A percentile compares a stretch with the other conserved stretches of the same genome.
Evolutionary conservation across 1,140 invertebrate genomes (phyloP).

Genomic region (Eueides isabella): DNA sequence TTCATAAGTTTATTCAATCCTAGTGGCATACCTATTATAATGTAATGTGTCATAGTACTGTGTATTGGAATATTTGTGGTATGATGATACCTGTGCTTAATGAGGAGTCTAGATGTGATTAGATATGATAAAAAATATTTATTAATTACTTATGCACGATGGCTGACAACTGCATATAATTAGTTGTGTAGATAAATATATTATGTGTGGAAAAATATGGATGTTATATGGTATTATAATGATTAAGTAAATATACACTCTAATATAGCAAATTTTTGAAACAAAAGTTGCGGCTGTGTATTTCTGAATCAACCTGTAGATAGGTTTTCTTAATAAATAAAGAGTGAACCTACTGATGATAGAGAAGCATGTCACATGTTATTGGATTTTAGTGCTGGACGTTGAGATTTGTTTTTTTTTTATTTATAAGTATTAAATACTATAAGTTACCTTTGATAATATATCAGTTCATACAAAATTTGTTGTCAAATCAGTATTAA

Average conservation of each 20-base stretch:
- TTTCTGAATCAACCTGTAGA: conserved; percentile 60
- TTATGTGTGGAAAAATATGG: conserved; percentile 39
- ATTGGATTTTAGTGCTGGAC: conserved; percentile 25
- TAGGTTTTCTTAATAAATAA: conserved; percentile 46
- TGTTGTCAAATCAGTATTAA: neutral
- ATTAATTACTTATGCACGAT: conserved; percentile 55
- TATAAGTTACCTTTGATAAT: neutral
- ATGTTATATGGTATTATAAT: conserved; percentile 43
- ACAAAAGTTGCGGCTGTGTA: conserved; percentile 58
- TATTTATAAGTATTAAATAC: neutral
- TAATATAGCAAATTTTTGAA: conserved; percentile 48
- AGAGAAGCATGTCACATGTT: conserved; percentile 1
- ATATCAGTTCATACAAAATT: neutral
- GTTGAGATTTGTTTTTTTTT: conserved; percentile 16
- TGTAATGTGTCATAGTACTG: conserved; percentile 49
- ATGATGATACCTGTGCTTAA: conserved; percentile 49
- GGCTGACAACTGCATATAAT: conserved; percentile 58
- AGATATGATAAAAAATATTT: conserved; percentile 45
- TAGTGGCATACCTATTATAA: conserved; percentile 46
- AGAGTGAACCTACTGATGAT: conserved; percentile 53
- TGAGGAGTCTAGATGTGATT: conserved; percentile 45
- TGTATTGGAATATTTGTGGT: conserved; percentile 47
- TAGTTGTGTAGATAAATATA: conserved; percentile 58
- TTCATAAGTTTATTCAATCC: conserved; percentile 63
- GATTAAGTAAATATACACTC: conserved; percentile 45